Conservation (phyloP, 2,113 vertebrate species). For the Pygoscelis adeliae region DNA sequence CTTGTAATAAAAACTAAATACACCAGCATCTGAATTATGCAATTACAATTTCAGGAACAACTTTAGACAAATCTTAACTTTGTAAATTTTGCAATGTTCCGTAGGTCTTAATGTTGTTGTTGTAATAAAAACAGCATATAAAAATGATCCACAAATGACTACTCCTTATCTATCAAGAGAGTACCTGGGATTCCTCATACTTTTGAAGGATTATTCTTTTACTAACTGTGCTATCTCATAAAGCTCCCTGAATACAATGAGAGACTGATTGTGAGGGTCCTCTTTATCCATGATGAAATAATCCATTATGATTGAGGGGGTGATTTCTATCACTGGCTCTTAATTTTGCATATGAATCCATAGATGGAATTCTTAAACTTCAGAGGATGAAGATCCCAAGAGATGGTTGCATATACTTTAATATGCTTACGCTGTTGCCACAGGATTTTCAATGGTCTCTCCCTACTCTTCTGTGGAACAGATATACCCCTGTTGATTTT, state of each 20-base stretch:
- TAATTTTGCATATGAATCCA: not conserved
- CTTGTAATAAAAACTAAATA: not conserved
- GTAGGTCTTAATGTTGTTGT: not conserved
- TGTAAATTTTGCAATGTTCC: not conserved
- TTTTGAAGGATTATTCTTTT: not conserved
- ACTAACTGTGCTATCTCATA: not conserved
- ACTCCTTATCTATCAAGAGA: not conserved
- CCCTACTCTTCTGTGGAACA: not conserved
- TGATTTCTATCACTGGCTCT: not conserved
- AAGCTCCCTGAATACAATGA: not conserved
- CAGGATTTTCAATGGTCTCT: not conserved
- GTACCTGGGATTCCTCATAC: not conserved
- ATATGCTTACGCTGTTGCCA: not conserved
- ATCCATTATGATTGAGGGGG: not conserved
- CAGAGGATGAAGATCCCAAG: not conserved
- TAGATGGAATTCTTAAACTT: not conserved
- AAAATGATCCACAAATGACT: not conserved
- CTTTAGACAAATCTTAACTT: constrained; percentile 1
- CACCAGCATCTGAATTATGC: not conserved
- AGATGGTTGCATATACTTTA: not conserved
- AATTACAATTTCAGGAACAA: not conserved
- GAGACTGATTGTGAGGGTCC: not conserved
- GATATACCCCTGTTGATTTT: not conserved
- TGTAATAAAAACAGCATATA: not conserved
- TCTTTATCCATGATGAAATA: not conserved